Conservation (phyloP, 2,888 invertebrate species). For the Spilarctia lutea region DNA sequence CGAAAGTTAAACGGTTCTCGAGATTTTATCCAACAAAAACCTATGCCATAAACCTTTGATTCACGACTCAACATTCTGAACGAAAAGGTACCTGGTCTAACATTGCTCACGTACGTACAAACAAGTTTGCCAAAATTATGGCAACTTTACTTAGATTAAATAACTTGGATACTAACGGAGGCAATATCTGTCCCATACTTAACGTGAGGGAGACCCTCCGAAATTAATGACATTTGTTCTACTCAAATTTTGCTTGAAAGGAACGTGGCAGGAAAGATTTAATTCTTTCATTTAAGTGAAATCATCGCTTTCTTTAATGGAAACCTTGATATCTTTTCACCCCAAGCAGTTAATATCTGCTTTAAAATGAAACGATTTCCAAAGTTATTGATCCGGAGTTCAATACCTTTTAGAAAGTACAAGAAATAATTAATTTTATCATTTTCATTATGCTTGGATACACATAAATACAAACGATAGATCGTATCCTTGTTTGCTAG, state of each 20-base stretch:
- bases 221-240: slow-evolving; percentile 53
- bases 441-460: too few species aligned
- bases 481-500: too few species aligned
- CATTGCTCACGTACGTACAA: slow-evolving; percentile 48
- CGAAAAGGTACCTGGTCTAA: slow-evolving; percentile 11
- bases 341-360: too few species aligned
- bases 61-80: slow-evolving; percentile 12
- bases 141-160: slow-evolving; percentile 56
- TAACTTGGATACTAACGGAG: slow-evolving; percentile 54
- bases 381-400: too few species aligned
- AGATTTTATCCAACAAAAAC: slow-evolving; percentile 6
- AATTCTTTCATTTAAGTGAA: background rate
- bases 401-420: too few species aligned
- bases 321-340: too few species aligned
- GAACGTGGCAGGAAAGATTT: background rate
- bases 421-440: too few species aligned
- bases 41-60: slow-evolving; percentile 14
- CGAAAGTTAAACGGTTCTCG: slow-evolving; percentile 5
- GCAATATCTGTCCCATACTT: slow-evolving; percentile 53
- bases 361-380: too few species aligned
- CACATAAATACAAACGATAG: too few species aligned
- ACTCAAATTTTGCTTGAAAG: slow-evolving; percentile 42
- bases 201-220: slow-evolving; percentile 31
- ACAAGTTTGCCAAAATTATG: slow-evolving; percentile 52
- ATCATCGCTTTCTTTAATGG: background rate